phyloP scores from a whole-genome alignment of 2,797 vertebrate species.

The Gastrophryne carolinensis region DNA sequence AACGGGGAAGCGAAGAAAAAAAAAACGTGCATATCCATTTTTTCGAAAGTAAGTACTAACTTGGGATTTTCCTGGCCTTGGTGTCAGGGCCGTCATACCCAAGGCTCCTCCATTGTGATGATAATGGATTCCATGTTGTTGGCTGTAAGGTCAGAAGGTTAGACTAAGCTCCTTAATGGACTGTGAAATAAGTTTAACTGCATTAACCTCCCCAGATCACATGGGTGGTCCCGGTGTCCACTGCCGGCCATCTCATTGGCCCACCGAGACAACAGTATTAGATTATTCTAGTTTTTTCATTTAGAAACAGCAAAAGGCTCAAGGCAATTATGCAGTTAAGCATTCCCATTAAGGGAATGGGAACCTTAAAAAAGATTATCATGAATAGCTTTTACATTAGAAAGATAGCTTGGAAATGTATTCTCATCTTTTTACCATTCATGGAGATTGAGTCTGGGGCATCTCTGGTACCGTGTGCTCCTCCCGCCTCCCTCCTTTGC shows the following conservation, averaged over 20 bases:
- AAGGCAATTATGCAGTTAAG: slow-evolving; percentile 79
- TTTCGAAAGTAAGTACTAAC: slow-evolving; percentile 82
- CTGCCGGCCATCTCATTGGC: slow-evolving; percentile 82
- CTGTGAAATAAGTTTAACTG: slow-evolving; percentile 99
- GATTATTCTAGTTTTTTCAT: slow-evolving; percentile 97
- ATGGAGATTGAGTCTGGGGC: slow-evolving; percentile 56
- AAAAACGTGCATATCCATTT: slow-evolving; percentile 69
- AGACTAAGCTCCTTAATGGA: slow-evolving; percentile 99
- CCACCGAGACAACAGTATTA: slow-evolving; percentile 86
- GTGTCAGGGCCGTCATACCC: slow-evolving; percentile 79
- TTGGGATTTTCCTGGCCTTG: slow-evolving; percentile 83
- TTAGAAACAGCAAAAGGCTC: slow-evolving; percentile 79
- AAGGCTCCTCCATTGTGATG: slow-evolving; percentile 89
- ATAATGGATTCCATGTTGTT: slow-evolving; percentile 98
- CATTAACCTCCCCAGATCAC: slow-evolving; percentile 98
- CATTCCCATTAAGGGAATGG: slow-evolving; percentile 75
- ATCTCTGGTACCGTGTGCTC: not conserved
- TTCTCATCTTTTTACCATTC: slow-evolving; percentile 63
- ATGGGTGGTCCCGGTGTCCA: slow-evolving; percentile 82
- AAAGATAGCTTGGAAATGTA: slow-evolving; percentile 56
- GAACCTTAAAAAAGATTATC: slow-evolving; percentile 77
- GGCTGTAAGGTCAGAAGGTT: slow-evolving; percentile 90
- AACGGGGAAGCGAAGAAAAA: slow-evolving; percentile 75
- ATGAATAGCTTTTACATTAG: slow-evolving; percentile 61
- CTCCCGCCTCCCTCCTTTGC: not conserved